Conservation (phyloP, 2,888 invertebrate species). For the Laspeyria flexula region DNA sequence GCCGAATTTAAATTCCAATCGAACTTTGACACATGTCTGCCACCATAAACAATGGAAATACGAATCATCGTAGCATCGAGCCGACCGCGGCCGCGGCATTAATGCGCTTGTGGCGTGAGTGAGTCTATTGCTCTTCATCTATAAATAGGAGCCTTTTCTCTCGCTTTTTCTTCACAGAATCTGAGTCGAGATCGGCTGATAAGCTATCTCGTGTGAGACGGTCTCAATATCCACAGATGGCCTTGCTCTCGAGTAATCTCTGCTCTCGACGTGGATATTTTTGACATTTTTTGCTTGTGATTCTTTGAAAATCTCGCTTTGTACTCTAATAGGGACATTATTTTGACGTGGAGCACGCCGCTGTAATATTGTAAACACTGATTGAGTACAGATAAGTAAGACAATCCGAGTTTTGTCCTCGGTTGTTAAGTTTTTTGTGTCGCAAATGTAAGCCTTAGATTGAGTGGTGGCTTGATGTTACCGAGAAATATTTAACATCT, state of each 20-base stretch:
- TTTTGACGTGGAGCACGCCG: constrained; percentile 82
- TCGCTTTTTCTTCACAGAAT: constrained; percentile 84
- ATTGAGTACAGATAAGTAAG: constrained; percentile 82
- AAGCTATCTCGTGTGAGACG: constrained; percentile 83
- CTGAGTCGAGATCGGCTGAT: constrained; percentile 81
- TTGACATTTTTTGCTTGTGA: constrained; percentile 80
- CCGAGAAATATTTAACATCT: constrained; percentile 46
- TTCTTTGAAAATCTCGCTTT: constrained; percentile 81
- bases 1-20: constrained; percentile 86
- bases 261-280: constrained; percentile 72
- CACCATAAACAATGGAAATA: constrained; percentile 86
- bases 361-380: constrained; percentile 83
- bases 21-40: constrained; percentile 87
- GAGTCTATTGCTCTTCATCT: constrained; percentile 78
- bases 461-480: constrained; percentile 39
- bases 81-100: constrained; percentile 57
- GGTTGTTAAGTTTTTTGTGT: constrained; percentile 60
- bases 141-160: constrained; percentile 85
- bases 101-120: constrained; percentile 81
- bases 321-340: constrained; percentile 85
- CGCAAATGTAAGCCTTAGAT: constrained; percentile 53
- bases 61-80: constrained; percentile 83
- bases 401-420: constrained; percentile 71
- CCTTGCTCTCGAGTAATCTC: constrained; percentile 81
- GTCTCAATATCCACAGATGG: constrained; percentile 86